Evolutionary conservation across 2,888 invertebrate species (phyloP), one percentile per base, ranked within the genome.

Genomic region (Polydrusus cervinus): DNA sequence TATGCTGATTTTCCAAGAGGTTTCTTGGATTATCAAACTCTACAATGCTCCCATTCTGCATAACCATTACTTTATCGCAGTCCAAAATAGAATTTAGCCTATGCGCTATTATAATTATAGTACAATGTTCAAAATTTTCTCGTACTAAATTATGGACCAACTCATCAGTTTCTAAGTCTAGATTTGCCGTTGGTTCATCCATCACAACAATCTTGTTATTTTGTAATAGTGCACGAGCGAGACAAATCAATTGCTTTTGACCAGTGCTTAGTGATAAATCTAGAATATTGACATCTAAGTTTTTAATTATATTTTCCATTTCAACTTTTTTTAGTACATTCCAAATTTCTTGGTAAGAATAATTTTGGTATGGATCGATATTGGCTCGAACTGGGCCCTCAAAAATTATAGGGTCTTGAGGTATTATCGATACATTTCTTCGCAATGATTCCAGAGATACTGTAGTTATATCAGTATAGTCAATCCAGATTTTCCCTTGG

Each of bases 31-130:
- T 92, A 7, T 93, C 95, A 51, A 93, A 91, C 86, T 97, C 96
- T 0, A 91, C 90, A 85, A 93, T 89, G 18, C 71, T 91, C 0
- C 96, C 96, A 38, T 93, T 92, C 83, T 94, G 93, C 90, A 96
- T 91, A 13, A 95, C 95, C 79, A 95, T 84, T 64, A 95, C 92
- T 86, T 92, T 90, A 88, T 95, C 94, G 0, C 93, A 94, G 86
- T 95, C 95, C 92, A 96, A 94, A 64, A 96, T 93, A 0, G 95
- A 95, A 82, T 95, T 91, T 11, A 96, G 89, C 45, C 95, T 90
- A 86, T 96, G 95, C 30, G 95, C 95, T 51, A 96, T 93, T 0
- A 95, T 95, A 45, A 95, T 89, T 49, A 95, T 94, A 0, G 95
- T 95, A 84, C 94, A 95, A 20, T 91, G 89, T 0, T 88, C 89